A percentile compares a stretch with the other conserved stretches of the same genome.
Conservation (phyloP, 2,797 vertebrate species). For the Channa striata region DNA sequence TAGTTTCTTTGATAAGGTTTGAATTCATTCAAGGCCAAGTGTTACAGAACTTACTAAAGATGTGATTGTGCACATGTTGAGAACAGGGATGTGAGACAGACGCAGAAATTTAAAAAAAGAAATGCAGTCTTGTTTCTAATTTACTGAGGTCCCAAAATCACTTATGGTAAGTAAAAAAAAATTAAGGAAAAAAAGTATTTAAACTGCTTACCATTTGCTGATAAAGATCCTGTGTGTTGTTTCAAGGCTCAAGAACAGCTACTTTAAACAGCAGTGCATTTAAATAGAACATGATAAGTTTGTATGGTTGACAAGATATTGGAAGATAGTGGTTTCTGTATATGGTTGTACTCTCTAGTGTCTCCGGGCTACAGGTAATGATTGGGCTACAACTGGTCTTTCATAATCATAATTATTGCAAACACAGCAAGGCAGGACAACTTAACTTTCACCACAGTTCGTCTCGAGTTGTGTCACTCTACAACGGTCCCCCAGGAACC, state of each 20-base stretch:
- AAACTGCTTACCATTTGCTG: background rate
- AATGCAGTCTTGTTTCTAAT: background rate
- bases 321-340: no score
- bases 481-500: no score
- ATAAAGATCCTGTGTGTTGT: no score
- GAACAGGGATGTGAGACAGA: background rate
- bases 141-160: conserved; percentile 5
- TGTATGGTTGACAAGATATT: conserved; percentile 1
- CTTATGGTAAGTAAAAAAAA: background rate
- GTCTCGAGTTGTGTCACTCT: no score
- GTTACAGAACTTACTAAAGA: background rate
- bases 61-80: background rate
- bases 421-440: no score
- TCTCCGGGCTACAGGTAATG: no score
- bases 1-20: conserved; percentile 6
- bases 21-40: conserved; percentile 6
- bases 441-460: no score
- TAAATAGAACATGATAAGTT: conserved; percentile 4
- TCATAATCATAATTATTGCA: no score
- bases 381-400: no score
- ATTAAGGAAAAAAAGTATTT: background rate
- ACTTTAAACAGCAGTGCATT: background rate
- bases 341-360: no score
- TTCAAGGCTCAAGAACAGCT: background rate
- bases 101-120: background rate